These are phyloP conservation scores for Gasterosteus nipponicus DNA, from an alignment of 2,113 vertebrate genomes.

Conservation along the genomic window DNA sequence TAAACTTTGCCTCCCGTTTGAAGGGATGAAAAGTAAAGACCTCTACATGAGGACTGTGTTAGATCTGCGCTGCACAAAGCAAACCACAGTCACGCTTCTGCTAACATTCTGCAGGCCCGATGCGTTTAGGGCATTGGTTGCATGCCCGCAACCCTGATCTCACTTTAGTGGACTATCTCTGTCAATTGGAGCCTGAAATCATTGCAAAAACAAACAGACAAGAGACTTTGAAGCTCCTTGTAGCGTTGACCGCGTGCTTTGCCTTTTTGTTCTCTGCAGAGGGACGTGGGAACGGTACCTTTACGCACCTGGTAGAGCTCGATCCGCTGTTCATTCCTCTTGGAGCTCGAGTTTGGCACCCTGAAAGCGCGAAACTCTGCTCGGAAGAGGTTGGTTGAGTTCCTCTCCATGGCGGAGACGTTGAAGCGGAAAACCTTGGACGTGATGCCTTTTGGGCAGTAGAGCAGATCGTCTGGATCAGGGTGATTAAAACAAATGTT, in stretches of 20 bases:
- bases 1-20: constrained; percentile 17
- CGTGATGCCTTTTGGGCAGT: constrained; percentile 89
- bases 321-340: constrained; percentile 89
- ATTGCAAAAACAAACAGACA: background rate
- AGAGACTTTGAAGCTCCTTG: background rate
- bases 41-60: constrained; percentile 10
- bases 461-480: constrained; percentile 86
- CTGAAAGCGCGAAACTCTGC: constrained; percentile 92
- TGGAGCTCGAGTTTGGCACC: constrained; percentile 87
- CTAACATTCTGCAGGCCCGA: constrained; percentile 46
- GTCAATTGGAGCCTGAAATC: constrained; percentile 33
- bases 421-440: constrained; percentile 94
- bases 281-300: constrained; percentile 70
- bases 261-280: constrained; percentile 43
- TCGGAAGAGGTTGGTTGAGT: constrained; percentile 91
- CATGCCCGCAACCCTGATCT: constrained; percentile 38
- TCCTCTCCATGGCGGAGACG: constrained; percentile 91
- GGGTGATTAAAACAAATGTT: constrained; percentile 35
- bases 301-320: constrained; percentile 94
- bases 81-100: constrained; percentile 18
- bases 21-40: constrained; percentile 22
- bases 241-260: constrained; percentile 9
- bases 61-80: constrained; percentile 15
- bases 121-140: constrained; percentile 24
- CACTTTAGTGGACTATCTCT: constrained; percentile 33